Evolutionary conservation across 2,888 invertebrate species (phyloP), one percentile per base, ranked within the genome.

Genomic region (Pandemis cinnamomeana): DNA sequence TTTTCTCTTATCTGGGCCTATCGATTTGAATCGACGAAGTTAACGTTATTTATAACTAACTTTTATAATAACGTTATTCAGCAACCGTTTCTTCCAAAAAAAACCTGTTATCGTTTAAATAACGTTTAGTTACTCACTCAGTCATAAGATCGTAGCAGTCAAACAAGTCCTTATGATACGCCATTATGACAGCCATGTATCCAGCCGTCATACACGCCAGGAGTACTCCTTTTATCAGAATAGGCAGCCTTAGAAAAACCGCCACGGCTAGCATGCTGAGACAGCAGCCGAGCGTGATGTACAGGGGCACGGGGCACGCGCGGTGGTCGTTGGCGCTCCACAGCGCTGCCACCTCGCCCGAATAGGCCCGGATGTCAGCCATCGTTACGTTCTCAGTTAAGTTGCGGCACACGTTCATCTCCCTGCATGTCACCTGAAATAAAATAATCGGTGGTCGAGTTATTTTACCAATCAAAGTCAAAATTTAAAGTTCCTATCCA

Each of bases 181-280:
- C 92, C 89, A 97, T 96, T 86, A 98, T 97, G 72, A 97, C 96
- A 36, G 98, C 92, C 82, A 97, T 95, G 86, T 98, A 98, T 48
- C 97, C 96, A 1, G 96, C 95, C 5, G 97, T 96, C 96, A 98
- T 97, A 73, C 97, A 95, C 4, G 96, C 89, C 70, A 98, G 95
- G 41, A 98, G 94, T 67, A 96, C 92, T 7, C 97, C 96, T 91
- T 98, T 98, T 77, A 98, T 95, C 78, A 98, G 90, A 79, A 98
- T 97, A 8, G 98, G 98, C 69, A 98, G 94, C 77, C 95, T 95
- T 68, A 98, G 95, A 90, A 98, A 98, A 75, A 98, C 96, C 0
- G 98, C 97, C 44, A 98, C 97, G 0, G 97, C 96, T 74, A 98
- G 94, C 91, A 97, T 97, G 70, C 97, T 97, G 79, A 98, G 95